These are phyloP conservation scores for Macrotus californicus DNA, from an alignment of 2,113 vertebrate species.

Conservation along the genomic window DNA sequence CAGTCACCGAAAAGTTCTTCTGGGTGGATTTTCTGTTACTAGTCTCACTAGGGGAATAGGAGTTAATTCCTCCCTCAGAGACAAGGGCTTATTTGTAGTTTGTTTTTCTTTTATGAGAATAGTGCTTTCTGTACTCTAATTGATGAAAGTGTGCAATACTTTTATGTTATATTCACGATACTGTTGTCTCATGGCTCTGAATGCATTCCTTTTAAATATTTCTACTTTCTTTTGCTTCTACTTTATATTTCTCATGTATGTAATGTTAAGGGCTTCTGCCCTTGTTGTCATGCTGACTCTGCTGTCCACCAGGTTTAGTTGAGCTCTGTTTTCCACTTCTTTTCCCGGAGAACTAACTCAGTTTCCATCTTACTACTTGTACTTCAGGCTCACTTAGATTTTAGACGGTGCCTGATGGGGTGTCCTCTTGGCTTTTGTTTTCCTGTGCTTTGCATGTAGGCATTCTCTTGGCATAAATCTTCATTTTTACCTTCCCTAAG, in stretches of 20 bases:
- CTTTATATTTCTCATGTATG: not conserved
- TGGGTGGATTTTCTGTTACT: not conserved
- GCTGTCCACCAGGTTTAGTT: not conserved
- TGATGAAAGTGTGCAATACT: not conserved
- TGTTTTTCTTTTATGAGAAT: constrained; percentile 16
- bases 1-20: not conserved
- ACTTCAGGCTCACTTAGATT: not conserved
- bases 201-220: not conserved
- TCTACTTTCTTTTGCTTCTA: not conserved
- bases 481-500: not conserved
- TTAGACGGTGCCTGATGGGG: not conserved
- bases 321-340: not conserved
- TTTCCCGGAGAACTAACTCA: not conserved
- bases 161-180: not conserved
- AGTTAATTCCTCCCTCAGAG: not conserved
- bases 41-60: not conserved
- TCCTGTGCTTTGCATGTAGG: not conserved
- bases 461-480: not conserved
- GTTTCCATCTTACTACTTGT: not conserved
- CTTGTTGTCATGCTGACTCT: not conserved
- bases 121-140: not conserved
- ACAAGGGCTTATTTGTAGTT: not conserved
- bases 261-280: not conserved
- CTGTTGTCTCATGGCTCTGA: not conserved
- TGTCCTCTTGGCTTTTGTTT: not conserved